Conservation (phyloP, 1,140 invertebrate species). For the Drosophila nigrodunni region DNA sequence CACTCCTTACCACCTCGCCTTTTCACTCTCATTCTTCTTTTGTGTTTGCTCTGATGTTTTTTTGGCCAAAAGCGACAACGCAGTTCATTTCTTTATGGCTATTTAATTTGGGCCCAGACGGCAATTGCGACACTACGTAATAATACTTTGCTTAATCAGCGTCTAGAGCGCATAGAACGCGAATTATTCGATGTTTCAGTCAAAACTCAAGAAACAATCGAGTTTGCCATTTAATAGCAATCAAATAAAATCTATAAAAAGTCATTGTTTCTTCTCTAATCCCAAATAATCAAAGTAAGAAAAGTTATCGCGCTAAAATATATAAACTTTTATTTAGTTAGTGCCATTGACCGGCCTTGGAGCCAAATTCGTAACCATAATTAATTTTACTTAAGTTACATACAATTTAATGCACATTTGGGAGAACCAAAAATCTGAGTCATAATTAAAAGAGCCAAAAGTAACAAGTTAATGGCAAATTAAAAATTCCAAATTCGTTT, state of each 20-base stretch:
- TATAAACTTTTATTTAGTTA: not conserved
- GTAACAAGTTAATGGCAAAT: constrained; percentile 54
- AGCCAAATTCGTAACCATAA: constrained; percentile 34
- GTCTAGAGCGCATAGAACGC: not conserved
- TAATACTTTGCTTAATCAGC: constrained; percentile 11
- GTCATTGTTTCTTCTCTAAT: not conserved
- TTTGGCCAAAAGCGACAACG: constrained; percentile 43
- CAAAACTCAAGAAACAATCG: not conserved
- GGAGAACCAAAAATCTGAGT: constrained; percentile 41
- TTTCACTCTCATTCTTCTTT: constrained; percentile 21
- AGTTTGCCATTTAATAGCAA: not conserved
- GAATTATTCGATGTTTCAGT: not conserved
- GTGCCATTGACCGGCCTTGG: constrained; percentile 48
- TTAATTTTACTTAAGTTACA: constrained; percentile 51
- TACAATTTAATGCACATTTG: constrained; percentile 44
- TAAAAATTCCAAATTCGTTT: constrained; percentile 58
- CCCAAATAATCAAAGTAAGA: constrained; percentile 2
- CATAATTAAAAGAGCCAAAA: constrained; percentile 54
- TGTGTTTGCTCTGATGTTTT: constrained; percentile 39
- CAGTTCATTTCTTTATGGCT: constrained; percentile 34
- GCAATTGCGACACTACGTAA: constrained; percentile 23
- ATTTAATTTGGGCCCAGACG: constrained; percentile 24
- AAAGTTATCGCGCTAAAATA: not conserved
- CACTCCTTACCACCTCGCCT: not conserved
- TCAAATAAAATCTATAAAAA: too few species aligned